Conservation (phyloP, 2,797 vertebrate species). For the Chelon labrosus region DNA sequence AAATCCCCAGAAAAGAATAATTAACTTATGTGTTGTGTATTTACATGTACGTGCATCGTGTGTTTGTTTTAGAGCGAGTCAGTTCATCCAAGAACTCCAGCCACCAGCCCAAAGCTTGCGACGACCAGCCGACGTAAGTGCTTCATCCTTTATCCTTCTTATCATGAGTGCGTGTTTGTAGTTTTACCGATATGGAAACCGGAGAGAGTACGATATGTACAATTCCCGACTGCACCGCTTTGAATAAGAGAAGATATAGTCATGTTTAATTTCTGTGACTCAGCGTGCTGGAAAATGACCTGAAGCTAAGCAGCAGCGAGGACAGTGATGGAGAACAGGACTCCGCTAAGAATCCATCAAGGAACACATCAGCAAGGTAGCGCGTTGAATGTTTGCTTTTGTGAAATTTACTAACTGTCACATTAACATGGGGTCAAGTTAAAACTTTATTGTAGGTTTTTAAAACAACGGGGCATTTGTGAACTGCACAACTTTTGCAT, state of each 20-base stretch:
- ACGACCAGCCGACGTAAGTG: constrained; percentile 85
- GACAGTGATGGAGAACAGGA: constrained; percentile 98
- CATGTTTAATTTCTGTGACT: constrained; percentile 40
- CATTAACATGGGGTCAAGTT: background rate
- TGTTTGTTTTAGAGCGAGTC: constrained; percentile 88
- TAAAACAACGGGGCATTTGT: background rate
- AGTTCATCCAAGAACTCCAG: constrained; percentile 91
- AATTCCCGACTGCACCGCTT: background rate
- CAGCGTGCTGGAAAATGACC: constrained; percentile 95
- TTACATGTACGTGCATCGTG: background rate
- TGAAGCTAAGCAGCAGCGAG: constrained; percentile 98
- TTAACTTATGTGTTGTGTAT: background rate
- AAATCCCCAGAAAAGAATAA: background rate
- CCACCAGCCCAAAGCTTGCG: constrained; percentile 91
- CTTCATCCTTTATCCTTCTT: background rate
- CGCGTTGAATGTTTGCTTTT: constrained; percentile 3
- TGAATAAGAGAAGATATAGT: constrained; percentile 28
- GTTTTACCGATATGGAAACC: constrained; percentile 13
- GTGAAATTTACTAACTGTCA: background rate
- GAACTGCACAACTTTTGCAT: background rate
- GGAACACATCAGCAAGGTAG: constrained; percentile 95
- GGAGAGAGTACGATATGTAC: background rate
- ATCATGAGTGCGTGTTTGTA: background rate
- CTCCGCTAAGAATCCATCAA: constrained; percentile 92
- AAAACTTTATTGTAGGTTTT: background rate